phyloP scores from a whole-genome alignment of 2,888 invertebrate genomes.

The Drosophila algonquin region DNA sequence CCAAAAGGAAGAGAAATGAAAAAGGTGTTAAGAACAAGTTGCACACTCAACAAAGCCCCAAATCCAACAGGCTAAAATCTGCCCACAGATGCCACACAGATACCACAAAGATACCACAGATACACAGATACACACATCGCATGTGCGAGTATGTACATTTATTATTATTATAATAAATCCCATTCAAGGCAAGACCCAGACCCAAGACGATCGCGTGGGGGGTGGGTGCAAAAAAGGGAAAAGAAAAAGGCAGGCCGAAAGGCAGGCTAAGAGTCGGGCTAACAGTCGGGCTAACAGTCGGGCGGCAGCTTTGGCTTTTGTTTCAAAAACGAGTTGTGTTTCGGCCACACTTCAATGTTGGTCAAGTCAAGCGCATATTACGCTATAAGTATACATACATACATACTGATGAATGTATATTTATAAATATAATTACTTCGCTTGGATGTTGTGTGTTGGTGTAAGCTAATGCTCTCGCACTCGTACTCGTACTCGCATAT shows the following conservation, averaged over 20 bases:
- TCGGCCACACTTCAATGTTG: conserved; percentile 63
- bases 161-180: conserved; percentile 50
- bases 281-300: conserved; percentile 31
- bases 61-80: conserved; percentile 35
- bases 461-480: conserved; percentile 65
- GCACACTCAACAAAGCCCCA: conserved; percentile 44
- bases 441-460: conserved; percentile 12
- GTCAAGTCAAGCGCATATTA: conserved; percentile 64
- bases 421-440: conserved; percentile 27
- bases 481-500: conserved; percentile 45
- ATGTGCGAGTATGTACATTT: conserved; percentile 26
- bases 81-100: conserved; percentile 38
- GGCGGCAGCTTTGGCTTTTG: conserved; percentile 63
- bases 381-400: conserved; percentile 21
- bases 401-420: too few species aligned
- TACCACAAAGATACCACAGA: conserved; percentile 19
- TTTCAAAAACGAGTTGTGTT: conserved; percentile 62
- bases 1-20: conserved; percentile 10
- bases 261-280: too few species aligned
- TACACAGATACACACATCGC: conserved; percentile 15
- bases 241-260: conserved; percentile 43
- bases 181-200: conserved; percentile 27
- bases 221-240: conserved; percentile 22
- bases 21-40: conserved; percentile 76
- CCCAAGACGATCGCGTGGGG: background rate